Conservation (phyloP, 2,888 invertebrate genomes). For the Leucophora obtusa region DNA sequence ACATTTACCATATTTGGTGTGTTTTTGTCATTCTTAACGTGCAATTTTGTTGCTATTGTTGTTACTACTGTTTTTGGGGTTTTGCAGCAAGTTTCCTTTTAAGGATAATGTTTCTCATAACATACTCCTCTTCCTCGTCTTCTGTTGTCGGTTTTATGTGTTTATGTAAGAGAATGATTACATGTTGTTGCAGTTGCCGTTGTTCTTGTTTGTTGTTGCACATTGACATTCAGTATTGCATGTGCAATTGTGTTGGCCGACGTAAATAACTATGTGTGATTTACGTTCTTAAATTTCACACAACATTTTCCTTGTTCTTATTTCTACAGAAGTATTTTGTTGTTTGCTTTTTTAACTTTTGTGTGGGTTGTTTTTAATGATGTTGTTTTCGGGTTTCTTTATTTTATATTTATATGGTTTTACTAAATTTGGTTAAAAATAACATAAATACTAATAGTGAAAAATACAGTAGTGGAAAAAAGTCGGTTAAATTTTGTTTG, state of each 20-base stretch:
- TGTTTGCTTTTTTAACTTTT: constrained; percentile 4
- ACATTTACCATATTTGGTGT: constrained; percentile 60
- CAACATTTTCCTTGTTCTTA: constrained; percentile 26
- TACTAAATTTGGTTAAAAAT: too few species aligned
- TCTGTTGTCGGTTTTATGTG: constrained; percentile 15
- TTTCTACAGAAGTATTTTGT: constrained; percentile 1
- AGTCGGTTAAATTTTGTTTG: too few species aligned
- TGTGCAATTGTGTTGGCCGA: constrained; percentile 52
- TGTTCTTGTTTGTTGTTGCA: constrained; percentile 34
- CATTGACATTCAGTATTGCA: constrained; percentile 51
- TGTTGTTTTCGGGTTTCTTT: constrained; percentile 21
- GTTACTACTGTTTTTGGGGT: constrained; percentile 25
- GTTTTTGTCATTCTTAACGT: constrained; percentile 55
- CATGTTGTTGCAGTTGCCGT: constrained; percentile 24
- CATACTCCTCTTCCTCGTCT: constrained; percentile 37
- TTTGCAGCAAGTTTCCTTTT: constrained; percentile 62
- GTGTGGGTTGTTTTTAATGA: constrained; percentile 48
- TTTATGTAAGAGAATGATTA: constrained; percentile 57
- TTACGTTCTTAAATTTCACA: constrained; percentile 52
- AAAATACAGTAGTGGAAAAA: too few species aligned
- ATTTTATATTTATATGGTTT: too few species aligned
- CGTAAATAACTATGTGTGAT: constrained; percentile 44
- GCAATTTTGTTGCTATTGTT: constrained; percentile 38
- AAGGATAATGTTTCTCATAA: constrained; percentile 40
- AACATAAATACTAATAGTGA: too few species aligned